phyloP scores from a whole-genome alignment of 2,888 invertebrate genomes.

The Parnassius orleans region DNA sequence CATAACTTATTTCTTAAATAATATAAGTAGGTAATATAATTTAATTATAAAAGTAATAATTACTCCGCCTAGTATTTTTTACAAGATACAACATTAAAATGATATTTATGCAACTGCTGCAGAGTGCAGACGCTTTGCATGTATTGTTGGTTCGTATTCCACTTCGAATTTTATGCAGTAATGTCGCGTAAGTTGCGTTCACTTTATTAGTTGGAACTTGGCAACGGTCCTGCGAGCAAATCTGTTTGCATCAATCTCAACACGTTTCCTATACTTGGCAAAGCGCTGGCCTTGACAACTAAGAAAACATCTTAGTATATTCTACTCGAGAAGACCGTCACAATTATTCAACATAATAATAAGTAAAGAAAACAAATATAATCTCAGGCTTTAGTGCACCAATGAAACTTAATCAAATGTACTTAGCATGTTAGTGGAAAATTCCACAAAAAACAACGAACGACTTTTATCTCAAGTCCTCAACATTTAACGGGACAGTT shows the following conservation, averaged over 20 bases:
- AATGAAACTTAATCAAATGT: no score
- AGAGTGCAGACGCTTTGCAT: conserved; percentile 1
- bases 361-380: neutral
- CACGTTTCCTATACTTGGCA: conserved; percentile 19
- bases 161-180: conserved; percentile 18
- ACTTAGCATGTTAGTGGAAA: no score
- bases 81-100: no score
- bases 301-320: conserved; percentile 17
- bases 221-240: conserved; percentile 14
- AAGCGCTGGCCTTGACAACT: conserved; percentile 13
- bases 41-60: no score
- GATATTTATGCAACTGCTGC: conserved; percentile 2
- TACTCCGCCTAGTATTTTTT: no score
- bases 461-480: no score
- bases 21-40: no score
- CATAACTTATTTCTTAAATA: no score
- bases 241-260: conserved; percentile 21
- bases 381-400: no score
- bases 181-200: conserved; percentile 8
- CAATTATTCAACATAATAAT: conserved; percentile 1
- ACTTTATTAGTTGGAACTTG: conserved; percentile 6
- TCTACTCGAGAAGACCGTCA: neutral
- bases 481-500: no score
- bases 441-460: no score
- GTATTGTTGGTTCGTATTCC: conserved; percentile 7